These are phyloP conservation scores for Dipodomys stephensi DNA, from an alignment of 2,113 vertebrate genomes.

Conservation along the genomic window DNA sequence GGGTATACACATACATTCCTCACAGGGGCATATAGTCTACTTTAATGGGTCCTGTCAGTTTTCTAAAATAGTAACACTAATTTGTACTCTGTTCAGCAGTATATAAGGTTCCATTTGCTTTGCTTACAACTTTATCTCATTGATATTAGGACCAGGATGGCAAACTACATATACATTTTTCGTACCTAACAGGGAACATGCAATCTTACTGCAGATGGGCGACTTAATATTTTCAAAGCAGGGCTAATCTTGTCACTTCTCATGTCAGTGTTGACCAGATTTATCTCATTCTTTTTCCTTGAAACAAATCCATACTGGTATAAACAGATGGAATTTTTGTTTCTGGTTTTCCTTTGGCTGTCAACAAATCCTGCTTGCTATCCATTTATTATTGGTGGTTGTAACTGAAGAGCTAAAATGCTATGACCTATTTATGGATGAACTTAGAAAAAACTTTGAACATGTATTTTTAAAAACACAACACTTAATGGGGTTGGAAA, in stretches of 20 bases:
- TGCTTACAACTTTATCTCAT: not conserved
- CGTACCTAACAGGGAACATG: not conserved
- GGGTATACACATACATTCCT: not conserved
- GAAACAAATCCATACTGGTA: not conserved
- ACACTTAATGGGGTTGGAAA: not conserved
- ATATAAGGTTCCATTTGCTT: not conserved
- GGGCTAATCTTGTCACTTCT: not conserved
- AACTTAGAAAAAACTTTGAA: slow-evolving; percentile 16
- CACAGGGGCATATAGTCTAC: not conserved
- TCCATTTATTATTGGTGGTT: slow-evolving; percentile 1
- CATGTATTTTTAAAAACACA: not conserved
- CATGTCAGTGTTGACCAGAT: slow-evolving; percentile 21
- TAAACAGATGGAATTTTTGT: not conserved
- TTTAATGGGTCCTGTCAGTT: not conserved
- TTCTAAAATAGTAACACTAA: not conserved
- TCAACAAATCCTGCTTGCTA: not conserved
- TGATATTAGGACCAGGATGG: not conserved
- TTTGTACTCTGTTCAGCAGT: not conserved
- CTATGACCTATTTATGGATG: not conserved
- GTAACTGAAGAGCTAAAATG: slow-evolving; percentile 2
- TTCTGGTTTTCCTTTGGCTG: not conserved
- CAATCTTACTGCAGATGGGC: not conserved
- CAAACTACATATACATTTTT: not conserved
- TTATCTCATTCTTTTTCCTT: not conserved
- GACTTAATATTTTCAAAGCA: not conserved